Percentiles rank a stretch among this genome's conserved stretches.
Evolutionary conservation across 2,888 invertebrate genomes (phyloP).

Genomic region (Fragum whitleyi): DNA sequence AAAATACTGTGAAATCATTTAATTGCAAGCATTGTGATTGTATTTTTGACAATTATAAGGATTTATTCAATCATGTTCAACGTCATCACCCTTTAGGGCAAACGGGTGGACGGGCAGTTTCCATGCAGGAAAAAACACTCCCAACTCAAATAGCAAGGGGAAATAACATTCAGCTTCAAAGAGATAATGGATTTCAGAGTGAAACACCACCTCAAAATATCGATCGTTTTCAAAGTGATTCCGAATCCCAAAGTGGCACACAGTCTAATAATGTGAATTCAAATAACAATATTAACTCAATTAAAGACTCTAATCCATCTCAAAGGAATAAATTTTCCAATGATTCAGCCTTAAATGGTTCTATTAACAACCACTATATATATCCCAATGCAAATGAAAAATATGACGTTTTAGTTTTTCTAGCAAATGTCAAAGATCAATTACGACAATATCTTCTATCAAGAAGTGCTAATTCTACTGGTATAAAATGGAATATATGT

Average conservation of each 20-base stretch:
- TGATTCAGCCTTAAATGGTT: slow-evolving; percentile 22
- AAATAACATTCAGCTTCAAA: background rate
- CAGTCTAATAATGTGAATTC: background rate
- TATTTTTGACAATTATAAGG: background rate
- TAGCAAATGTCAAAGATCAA: slow-evolving; percentile 33
- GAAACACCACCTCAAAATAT: background rate
- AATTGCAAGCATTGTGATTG: background rate
- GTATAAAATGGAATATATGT: slow-evolving; percentile 54
- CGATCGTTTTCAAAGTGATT: background rate
- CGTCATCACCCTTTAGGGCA: background rate
- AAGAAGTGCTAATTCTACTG: background rate
- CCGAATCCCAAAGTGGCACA: background rate
- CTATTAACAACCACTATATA: slow-evolving; percentile 24
- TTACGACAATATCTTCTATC: slow-evolving; percentile 19
- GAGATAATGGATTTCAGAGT: background rate
- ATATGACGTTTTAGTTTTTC: slow-evolving; percentile 47
- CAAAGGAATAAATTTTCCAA: background rate
- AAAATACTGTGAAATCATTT: background rate
- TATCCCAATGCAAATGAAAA: slow-evolving; percentile 26
- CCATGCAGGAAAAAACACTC: background rate
- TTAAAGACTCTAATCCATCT: background rate
- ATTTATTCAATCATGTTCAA: slow-evolving; percentile 3
- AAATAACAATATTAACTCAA: too few species aligned
- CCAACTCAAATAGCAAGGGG: background rate
- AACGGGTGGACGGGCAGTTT: background rate